These are phyloP conservation scores for Drosophila hydei DNA, from an alignment of 1,140 invertebrate genomes.

Conservation along the genomic window DNA sequence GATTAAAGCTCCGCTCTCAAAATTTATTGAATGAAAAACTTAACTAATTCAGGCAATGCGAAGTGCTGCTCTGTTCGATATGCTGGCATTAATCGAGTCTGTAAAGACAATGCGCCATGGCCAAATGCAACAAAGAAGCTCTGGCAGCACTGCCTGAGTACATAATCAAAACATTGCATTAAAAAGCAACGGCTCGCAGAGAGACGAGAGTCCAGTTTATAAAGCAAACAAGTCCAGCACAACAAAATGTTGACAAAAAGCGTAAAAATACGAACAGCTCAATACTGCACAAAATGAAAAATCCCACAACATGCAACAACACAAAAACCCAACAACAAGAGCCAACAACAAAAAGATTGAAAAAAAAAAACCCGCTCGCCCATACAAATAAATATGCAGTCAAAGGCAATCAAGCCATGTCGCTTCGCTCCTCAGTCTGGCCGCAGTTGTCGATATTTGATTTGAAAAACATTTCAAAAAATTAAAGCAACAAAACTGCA, in stretches of 20 bases:
- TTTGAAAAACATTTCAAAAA: constrained; percentile 74
- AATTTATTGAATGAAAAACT: too few relatives aligned
- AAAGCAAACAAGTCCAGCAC: constrained; percentile 35
- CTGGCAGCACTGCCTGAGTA: neutral
- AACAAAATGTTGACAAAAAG: constrained; percentile 76
- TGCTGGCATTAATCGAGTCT: constrained; percentile 4
- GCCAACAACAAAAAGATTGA: constrained; percentile 8
- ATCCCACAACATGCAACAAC: constrained; percentile 62
- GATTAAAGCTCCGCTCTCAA: constrained; percentile 28
- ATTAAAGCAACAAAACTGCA: constrained; percentile 25
- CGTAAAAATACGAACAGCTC: constrained; percentile 67
- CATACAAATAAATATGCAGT: constrained; percentile 75
- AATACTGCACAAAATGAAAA: constrained; percentile 67
- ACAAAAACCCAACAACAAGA: constrained; percentile 14
- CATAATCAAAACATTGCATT: constrained; percentile 69
- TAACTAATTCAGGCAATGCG: constrained; percentile 11
- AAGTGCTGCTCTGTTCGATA: constrained; percentile 26
- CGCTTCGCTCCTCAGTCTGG: constrained; percentile 21
- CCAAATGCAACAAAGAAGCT: constrained; percentile 9
- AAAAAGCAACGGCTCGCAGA: constrained; percentile 43
- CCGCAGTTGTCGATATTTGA: constrained; percentile 74
- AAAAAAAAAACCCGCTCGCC: constrained; percentile 27
- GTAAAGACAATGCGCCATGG: constrained; percentile 2
- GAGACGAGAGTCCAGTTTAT: constrained; percentile 24
- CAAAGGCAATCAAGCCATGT: constrained; percentile 73